phyloP scores from a whole-genome alignment of 2,797 vertebrate genomes.

The Loris lydekkerianus region DNA sequence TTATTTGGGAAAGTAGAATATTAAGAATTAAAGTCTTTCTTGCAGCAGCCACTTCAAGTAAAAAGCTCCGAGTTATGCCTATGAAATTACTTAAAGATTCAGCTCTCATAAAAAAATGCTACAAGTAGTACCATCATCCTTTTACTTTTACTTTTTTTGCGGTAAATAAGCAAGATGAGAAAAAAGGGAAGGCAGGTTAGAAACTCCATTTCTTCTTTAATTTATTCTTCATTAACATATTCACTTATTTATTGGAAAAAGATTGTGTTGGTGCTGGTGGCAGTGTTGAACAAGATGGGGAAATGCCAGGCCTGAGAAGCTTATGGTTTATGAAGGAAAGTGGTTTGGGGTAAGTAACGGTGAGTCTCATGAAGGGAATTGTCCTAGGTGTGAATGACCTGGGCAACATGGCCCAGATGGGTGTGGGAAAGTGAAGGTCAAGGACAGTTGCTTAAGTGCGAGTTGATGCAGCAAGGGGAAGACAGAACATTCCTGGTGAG shows the following conservation, averaged over 20 bases:
- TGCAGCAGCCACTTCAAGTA: constrained; percentile 9
- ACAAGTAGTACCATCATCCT: background rate
- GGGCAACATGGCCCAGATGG: background rate
- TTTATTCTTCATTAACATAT: background rate
- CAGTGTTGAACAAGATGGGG: background rate
- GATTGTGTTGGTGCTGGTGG: background rate
- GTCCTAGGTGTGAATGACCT: background rate
- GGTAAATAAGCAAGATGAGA: background rate
- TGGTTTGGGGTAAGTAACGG: background rate
- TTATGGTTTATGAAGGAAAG: background rate
- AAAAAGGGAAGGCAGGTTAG: background rate
- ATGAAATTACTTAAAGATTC: background rate
- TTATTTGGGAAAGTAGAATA: constrained; percentile 76
- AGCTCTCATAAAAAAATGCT: background rate
- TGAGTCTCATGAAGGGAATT: background rate
- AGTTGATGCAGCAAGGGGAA: background rate
- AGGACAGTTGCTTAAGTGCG: background rate
- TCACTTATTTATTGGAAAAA: constrained; percentile 9
- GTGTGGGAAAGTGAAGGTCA: background rate
- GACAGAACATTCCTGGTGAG: background rate
- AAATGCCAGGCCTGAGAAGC: background rate
- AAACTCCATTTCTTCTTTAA: background rate
- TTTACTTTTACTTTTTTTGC: background rate
- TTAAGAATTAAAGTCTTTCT: constrained; percentile 78
- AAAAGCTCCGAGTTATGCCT: background rate